Base-by-base conservation (phyloP, 2,888 invertebrate species). In the Drosophila robusta region DNA sequence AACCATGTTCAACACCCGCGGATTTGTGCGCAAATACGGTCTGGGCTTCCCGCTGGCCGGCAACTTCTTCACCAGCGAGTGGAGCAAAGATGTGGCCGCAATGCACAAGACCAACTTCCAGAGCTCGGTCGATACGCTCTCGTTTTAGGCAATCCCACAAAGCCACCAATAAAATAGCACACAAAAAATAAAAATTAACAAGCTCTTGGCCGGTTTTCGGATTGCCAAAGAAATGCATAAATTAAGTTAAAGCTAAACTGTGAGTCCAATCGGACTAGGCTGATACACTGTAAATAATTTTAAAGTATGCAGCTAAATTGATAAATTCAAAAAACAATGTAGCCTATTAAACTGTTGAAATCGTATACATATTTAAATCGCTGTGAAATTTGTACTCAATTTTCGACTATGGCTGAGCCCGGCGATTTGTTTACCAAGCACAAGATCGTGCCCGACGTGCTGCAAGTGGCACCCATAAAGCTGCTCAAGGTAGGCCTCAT, bases 11-110 rank as follows among this genome's bases (percentile, higher is more conserved):
- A 95, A 95, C 0, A 95, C 96, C 22, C 93, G 91, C 45, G 93
- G 94, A 42, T 96, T 98, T 85, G 96, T 96, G 0, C 93, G 94
- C 62, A 97, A 97, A 84, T 95, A 98, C 91, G 94, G 95, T 0
- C 93, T 98, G 1, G 96, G 96, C 0, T 92, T 94, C 18, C 90
- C 90, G 1, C 44, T 89, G 18, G 90, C 90, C 36, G 90, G 87
- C 0, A 90, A 90, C 54, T 90, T 87, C 57, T 90, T 80, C 29
- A 76, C 75, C 4, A 78, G 89, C 14, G 55, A 68, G 24, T 89
- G 92, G 72, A 92, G 74, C 63, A 66, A 69, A 44, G 92, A 92
- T 68, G 93, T 93, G 8, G 91, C 92, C 5, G 81, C 67, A 6
- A 81, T 92, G 45, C 89, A 90, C 22, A 90, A 90, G 39, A 87